Percentiles rank a stretch among this genome's conserved stretches.
phyloP scores from a whole-genome alignment of 2,797 vertebrate species.

The Darevskia mixta region DNA sequence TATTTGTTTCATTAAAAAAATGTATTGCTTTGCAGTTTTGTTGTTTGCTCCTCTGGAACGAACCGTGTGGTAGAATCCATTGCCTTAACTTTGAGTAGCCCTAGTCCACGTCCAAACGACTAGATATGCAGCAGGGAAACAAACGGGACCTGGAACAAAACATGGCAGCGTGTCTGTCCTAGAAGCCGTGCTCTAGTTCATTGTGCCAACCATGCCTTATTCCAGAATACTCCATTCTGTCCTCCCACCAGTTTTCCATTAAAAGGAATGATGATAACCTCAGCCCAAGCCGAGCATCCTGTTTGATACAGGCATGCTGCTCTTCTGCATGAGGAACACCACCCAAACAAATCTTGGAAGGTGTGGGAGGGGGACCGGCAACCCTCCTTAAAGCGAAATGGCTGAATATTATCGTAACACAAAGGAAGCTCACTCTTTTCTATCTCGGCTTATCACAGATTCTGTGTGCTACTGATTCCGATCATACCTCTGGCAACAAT shows the following conservation, averaged over 20 bases:
- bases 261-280: neutral
- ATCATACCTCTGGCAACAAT: constrained; percentile 19
- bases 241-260: neutral
- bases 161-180: neutral
- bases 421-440: neutral
- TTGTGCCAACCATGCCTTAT: neutral
- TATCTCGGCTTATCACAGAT: neutral
- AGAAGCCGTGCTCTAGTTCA: neutral
- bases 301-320: too few species aligned
- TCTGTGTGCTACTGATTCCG: neutral
- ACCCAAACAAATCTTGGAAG: neutral
- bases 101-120: neutral
- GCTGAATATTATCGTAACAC: neutral
- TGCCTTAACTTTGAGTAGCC: neutral
- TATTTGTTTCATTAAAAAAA: too few species aligned
- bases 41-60: too few species aligned
- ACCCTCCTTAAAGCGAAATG: neutral
- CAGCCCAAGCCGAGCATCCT: neutral
- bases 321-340: too few species aligned
- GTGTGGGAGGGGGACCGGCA: too few species aligned
- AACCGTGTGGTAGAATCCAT: neutral
- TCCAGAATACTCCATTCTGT: neutral
- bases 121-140: neutral
- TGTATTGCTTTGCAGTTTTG: too few species aligned
- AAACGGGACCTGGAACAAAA: neutral